phyloP scores from a whole-genome alignment of 2,888 invertebrate species.

The Drosophila kanekoi region DNA sequence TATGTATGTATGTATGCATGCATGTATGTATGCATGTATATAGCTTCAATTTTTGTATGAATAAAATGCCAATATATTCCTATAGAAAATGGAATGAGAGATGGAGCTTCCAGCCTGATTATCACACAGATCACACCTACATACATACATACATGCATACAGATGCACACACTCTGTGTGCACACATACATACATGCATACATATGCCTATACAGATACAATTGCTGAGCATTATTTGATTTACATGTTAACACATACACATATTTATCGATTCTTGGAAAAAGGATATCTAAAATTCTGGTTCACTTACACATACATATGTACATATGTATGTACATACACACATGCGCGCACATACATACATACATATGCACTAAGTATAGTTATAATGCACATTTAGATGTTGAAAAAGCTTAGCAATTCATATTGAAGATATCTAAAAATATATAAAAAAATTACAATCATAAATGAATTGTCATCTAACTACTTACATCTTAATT shows the following conservation, averaged over 20 bases:
- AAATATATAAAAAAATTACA: slow-evolving; percentile 62
- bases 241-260: slow-evolving; percentile 6
- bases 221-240: slow-evolving; percentile 2
- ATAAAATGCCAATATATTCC: background rate
- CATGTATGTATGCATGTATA: background rate
- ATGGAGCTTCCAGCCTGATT: slow-evolving; percentile 19
- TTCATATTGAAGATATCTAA: slow-evolving; percentile 63
- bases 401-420: slow-evolving; percentile 63
- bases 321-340: too few relatives aligned
- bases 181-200: background rate
- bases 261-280: slow-evolving; percentile 4
- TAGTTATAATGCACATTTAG: slow-evolving; percentile 65
- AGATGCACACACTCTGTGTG: background rate
- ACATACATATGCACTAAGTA: slow-evolving; percentile 15
- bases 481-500: slow-evolving; percentile 59
- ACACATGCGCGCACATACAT: background rate
- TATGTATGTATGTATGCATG: background rate
- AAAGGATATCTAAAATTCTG: slow-evolving; percentile 35
- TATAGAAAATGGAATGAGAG: background rate
- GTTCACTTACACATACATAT: slow-evolving; percentile 1
- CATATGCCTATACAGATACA: background rate
- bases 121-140: slow-evolving; percentile 29
- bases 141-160: background rate
- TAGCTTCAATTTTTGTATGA: background rate
- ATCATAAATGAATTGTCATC: slow-evolving; percentile 55